These are phyloP conservation scores for Yponomeuta plumbellus DNA, from an alignment of 2,888 invertebrate genomes.

Conservation along the genomic window DNA sequence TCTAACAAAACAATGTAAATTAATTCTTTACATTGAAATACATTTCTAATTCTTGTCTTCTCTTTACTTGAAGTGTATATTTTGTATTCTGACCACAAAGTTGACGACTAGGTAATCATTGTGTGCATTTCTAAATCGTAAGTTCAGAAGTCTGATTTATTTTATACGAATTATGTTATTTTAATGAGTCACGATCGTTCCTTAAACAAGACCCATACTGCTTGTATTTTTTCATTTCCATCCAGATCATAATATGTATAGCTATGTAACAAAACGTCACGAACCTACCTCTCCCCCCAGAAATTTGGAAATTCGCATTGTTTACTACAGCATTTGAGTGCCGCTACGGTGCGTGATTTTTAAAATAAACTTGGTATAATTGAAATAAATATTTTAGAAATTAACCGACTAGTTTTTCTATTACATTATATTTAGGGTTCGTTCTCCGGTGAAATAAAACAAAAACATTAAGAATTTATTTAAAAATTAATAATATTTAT, in stretches of 20 bases:
- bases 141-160: slow-evolving; percentile 14
- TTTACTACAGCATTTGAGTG: slow-evolving; percentile 47
- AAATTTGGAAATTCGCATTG: slow-evolving; percentile 33
- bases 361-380: slow-evolving; percentile 48
- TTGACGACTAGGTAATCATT: neutral
- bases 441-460: no score
- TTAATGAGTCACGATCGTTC: neutral
- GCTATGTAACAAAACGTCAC: neutral
- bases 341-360: slow-evolving; percentile 56
- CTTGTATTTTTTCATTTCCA: slow-evolving; percentile 9
- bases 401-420: slow-evolving; percentile 22
- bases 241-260: neutral
- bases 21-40: slow-evolving; percentile 5
- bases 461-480: no score
- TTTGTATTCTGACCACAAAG: slow-evolving; percentile 19
- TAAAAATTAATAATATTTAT: no score
- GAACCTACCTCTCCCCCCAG: slow-evolving; percentile 42
- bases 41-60: neutral
- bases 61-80: slow-evolving; percentile 27
- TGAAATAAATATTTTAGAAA: slow-evolving; percentile 53
- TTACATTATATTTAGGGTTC: neutral
- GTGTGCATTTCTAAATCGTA: slow-evolving; percentile 14
- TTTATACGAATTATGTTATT: slow-evolving; percentile 5
- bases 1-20: no score
- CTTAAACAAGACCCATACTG: neutral